Evolutionary conservation across 2,797 vertebrate genomes (phyloP).

Genomic region (Scolopax bukidnonensis): DNA sequence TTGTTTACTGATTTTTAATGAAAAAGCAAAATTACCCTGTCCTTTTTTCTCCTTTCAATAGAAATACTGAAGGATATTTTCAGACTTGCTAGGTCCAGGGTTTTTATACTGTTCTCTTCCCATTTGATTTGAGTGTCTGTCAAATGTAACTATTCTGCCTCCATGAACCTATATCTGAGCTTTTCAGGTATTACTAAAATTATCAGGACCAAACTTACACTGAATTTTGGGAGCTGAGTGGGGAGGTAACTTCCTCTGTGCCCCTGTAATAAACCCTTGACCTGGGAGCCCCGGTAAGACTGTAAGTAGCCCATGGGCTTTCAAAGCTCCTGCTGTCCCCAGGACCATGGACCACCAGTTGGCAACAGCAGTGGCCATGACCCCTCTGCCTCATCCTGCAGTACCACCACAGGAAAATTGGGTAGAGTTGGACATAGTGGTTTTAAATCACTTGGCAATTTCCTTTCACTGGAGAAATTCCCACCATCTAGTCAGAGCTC

Average conservation of each 20-base stretch:
- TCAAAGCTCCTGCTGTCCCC: neutral
- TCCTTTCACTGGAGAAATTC: neutral
- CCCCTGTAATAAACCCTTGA: neutral
- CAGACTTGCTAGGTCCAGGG: neutral
- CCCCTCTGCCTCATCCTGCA: neutral
- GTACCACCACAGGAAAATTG: neutral
- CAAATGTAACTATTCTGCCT: neutral
- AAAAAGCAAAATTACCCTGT: neutral
- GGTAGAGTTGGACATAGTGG: neutral
- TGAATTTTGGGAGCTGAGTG: neutral
- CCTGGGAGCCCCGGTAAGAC: neutral
- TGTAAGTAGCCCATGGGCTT: neutral
- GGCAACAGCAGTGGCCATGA: neutral
- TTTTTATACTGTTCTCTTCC: neutral
- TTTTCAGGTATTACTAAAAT: neutral
- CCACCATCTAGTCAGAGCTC: neutral
- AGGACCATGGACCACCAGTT: neutral
- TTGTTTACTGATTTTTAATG: slow-evolving; percentile 21
- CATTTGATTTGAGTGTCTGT: neutral
- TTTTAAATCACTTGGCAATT: neutral
- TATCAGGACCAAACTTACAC: neutral
- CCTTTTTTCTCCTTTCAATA: neutral
- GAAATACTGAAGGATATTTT: slow-evolving; percentile 11
- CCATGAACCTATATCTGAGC: neutral
- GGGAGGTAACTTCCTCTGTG: neutral